Base-by-base conservation (phyloP, 1,140 invertebrate genomes). In the Euwallacea fornicatus region DNA sequence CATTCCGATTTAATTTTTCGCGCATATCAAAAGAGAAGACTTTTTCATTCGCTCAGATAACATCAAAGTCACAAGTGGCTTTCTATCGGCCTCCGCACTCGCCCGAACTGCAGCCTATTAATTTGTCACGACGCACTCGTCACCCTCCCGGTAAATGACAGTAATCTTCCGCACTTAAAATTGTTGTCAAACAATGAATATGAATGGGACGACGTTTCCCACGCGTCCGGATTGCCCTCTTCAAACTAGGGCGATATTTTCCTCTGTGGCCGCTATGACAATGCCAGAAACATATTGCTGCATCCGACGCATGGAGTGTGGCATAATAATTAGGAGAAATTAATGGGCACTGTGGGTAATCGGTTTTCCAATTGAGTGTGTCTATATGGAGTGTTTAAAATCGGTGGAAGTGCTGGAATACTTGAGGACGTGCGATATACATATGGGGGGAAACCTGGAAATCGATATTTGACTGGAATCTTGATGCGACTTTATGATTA, bases 221-320 rank as follows among this genome's bases (percentile, higher is more conserved):
- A 79, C 73, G 63, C 65, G 42, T 54, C 59, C 60, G 58, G 16
- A 7, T 47, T 42, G n/a, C 59, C n/a, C 50, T 42, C 68, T 74
- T 69, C 72, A 76, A 79, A 79, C 72, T 78, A 75, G 78, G 78
- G 78, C 78, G 77, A 79, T 79, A 79, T 79, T 76, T 79, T 77
- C 75, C 76, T 73, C 73, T 72, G 66, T 78, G 76, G 78, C 78
- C 78, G 73, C 75, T 69, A 64, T 58, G 55, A 74, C 76, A 74
- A 77, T 74, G 74, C 70, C 65, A 66, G 69, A 71, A 78, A 75
- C 78, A 79, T 79, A 79, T 79, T 79, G 78, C 75, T 76, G 66
- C 74, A 75, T 69, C 73, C 74, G 77, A 77, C 64, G 66, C 13
- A 13, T 50, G 75, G 72, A 78, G 77, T 76, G 78, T 79, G 78